A percentile compares a stretch with the other conserved stretches of the same genome.
phyloP scores from a whole-genome alignment of 2,888 invertebrate genomes.

The Antitype chi region DNA sequence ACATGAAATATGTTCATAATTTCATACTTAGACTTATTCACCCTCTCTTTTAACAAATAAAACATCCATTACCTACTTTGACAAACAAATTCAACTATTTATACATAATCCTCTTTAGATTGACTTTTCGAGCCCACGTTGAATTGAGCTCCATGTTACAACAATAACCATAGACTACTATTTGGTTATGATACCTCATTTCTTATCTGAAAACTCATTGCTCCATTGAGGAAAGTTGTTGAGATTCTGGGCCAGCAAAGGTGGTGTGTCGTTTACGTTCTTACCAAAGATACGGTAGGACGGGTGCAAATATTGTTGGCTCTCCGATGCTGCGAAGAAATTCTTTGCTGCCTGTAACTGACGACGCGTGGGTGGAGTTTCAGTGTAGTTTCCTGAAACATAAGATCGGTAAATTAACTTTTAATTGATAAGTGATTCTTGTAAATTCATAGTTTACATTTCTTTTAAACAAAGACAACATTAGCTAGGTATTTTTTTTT shows the following conservation, averaged over 20 bases:
- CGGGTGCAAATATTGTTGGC: constrained; percentile 70
- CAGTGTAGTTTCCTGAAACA: constrained; percentile 78
- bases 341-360: constrained; percentile 75
- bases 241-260: constrained; percentile 66
- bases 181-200: constrained; percentile 24
- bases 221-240: constrained; percentile 71
- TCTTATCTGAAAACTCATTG: constrained; percentile 43
- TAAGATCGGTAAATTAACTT: background rate
- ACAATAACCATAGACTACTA: constrained; percentile 12
- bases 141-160: constrained; percentile 4
- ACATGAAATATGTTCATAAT: background rate
- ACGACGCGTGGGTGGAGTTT: constrained; percentile 63
- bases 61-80: background rate
- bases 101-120: constrained; percentile 10
- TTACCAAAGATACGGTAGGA: constrained; percentile 72
- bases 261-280: constrained; percentile 67
- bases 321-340: constrained; percentile 75
- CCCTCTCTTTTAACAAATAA: background rate
- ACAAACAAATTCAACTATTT: constrained; percentile 7
- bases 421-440: background rate
- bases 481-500: background rate
- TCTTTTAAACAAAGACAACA: background rate
- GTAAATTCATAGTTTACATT: too few relatives aligned
- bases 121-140: constrained; percentile 27
- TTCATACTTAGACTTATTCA: background rate